Evolutionary conservation across 2,888 invertebrate species (phyloP).

Genomic region (Lordiphosa fenestrarum): DNA sequence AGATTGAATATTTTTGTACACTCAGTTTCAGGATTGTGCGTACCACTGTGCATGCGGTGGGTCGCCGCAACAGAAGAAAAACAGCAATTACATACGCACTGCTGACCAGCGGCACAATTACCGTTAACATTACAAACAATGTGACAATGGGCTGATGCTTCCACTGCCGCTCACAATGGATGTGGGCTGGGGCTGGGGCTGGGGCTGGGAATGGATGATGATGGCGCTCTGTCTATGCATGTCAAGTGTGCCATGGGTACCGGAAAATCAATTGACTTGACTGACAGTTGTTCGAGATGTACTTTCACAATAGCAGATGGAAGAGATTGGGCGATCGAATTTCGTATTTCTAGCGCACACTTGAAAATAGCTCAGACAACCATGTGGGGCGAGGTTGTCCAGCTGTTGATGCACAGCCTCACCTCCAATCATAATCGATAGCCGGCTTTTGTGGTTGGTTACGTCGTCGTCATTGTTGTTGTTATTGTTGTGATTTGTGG

Average conservation of each 20-base stretch:
- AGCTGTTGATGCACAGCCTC: slow-evolving; percentile 9
- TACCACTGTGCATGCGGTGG: slow-evolving; percentile 23
- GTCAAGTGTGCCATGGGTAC: slow-evolving; percentile 62
- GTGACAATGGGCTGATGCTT: slow-evolving; percentile 48
- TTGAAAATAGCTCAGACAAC: slow-evolving; percentile 35
- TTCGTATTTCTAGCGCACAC: slow-evolving; percentile 57
- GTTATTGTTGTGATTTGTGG: slow-evolving; percentile 5
- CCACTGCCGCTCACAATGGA: slow-evolving; percentile 31
- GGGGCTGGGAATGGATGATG: slow-evolving; percentile 9
- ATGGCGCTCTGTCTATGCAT: slow-evolving; percentile 48
- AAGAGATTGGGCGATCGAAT: slow-evolving; percentile 27
- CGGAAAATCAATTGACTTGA: slow-evolving; percentile 66
- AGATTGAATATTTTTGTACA: too few relatives aligned
- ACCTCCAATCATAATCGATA: slow-evolving; percentile 17
- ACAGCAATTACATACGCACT: slow-evolving; percentile 42
- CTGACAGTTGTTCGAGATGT: slow-evolving; percentile 52
- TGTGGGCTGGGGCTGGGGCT: slow-evolving; percentile 12
- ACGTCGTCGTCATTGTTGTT: background rate
- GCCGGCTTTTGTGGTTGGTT: slow-evolving; percentile 10
- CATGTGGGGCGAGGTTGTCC: slow-evolving; percentile 15
- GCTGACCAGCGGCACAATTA: slow-evolving; percentile 65
- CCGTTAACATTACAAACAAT: slow-evolving; percentile 55
- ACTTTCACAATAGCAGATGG: slow-evolving; percentile 39
- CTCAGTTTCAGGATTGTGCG: too few relatives aligned
- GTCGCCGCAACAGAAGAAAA: slow-evolving; percentile 12